These are phyloP conservation scores for Machaerirhynchus nigripectus DNA, from an alignment of 2,113 vertebrate genomes.

Conservation along the genomic window DNA sequence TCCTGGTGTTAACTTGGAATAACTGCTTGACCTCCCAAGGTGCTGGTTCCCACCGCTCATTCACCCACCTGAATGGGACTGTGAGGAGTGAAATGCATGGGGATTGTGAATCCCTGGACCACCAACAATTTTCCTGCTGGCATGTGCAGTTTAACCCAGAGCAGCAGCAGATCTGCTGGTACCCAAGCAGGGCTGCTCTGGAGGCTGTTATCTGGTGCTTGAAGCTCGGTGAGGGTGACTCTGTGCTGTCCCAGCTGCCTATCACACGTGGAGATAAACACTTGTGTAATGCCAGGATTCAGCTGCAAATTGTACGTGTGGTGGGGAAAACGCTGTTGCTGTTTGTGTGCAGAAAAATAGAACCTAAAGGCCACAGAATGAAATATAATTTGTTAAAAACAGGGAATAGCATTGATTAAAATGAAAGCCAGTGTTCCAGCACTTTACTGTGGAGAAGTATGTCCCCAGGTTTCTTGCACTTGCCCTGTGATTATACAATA, in stretches of 20 bases:
- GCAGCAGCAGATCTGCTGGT: background rate
- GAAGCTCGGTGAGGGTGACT: background rate
- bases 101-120: background rate
- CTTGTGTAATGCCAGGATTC: background rate
- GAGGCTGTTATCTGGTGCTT: background rate
- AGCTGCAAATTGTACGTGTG: background rate
- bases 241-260: background rate
- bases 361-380: conserved; percentile 45
- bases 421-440: conserved; percentile 45
- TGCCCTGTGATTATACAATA: conserved; percentile 75
- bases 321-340: background rate
- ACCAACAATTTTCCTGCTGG: background rate
- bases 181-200: background rate
- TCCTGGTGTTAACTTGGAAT: background rate
- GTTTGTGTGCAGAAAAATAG: conserved; percentile 29
- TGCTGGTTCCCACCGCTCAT: rapidly evolving
- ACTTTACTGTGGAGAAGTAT: conserved; percentile 50
- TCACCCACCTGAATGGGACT: background rate
- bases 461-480: conserved; percentile 70
- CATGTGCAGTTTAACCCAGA: background rate
- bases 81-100: background rate
- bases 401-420: conserved; percentile 59
- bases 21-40: background rate
- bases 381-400: conserved; percentile 69
- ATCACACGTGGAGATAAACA: background rate